Evolutionary conservation across 2,797 vertebrate genomes (phyloP).

Genomic region (Chaetophractus vellerosus): DNA sequence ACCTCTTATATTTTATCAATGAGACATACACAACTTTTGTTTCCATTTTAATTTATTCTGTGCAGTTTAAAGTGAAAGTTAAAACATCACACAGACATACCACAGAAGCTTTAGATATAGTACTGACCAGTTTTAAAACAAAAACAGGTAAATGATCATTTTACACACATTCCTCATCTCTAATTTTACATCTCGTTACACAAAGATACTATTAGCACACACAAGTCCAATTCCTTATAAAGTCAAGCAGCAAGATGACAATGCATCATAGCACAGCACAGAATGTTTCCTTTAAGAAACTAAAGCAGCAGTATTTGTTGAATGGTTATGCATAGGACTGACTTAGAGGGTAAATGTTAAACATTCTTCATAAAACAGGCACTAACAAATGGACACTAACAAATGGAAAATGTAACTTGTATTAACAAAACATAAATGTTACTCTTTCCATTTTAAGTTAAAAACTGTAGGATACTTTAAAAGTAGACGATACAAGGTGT

Average conservation of each 20-base stretch:
- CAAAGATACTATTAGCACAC: slow-evolving; percentile 68
- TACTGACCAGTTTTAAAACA: slow-evolving; percentile 54
- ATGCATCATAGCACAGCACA: slow-evolving; percentile 68
- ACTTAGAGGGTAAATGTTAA: slow-evolving; percentile 9
- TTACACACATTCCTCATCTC: slow-evolving; percentile 69
- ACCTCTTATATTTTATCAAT: slow-evolving; percentile 27
- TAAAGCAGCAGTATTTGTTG: slow-evolving; percentile 71
- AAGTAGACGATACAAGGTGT: slow-evolving; percentile 47
- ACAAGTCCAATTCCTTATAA: slow-evolving; percentile 78
- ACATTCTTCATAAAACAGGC: slow-evolving; percentile 42
- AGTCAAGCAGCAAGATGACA: slow-evolving; percentile 82
- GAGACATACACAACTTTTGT: slow-evolving; percentile 73
- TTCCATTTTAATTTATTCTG: slow-evolving; percentile 87
- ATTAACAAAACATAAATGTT: slow-evolving; percentile 22
- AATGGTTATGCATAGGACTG: slow-evolving; percentile 78
- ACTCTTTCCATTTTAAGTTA: slow-evolving; percentile 52
- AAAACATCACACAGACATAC: slow-evolving; percentile 81
- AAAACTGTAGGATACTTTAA: slow-evolving; percentile 63
- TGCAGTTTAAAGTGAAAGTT: slow-evolving; percentile 85
- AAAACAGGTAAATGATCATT: slow-evolving; percentile 78
- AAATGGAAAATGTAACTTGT: slow-evolving; percentile 47
- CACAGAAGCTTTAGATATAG: slow-evolving; percentile 86
- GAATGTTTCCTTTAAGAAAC: slow-evolving; percentile 69
- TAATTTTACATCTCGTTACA: slow-evolving; percentile 62
- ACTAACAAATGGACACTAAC: neutral